These are phyloP conservation scores for Acomys russatus DNA, from an alignment of 2,797 vertebrate species.

Conservation along the genomic window DNA sequence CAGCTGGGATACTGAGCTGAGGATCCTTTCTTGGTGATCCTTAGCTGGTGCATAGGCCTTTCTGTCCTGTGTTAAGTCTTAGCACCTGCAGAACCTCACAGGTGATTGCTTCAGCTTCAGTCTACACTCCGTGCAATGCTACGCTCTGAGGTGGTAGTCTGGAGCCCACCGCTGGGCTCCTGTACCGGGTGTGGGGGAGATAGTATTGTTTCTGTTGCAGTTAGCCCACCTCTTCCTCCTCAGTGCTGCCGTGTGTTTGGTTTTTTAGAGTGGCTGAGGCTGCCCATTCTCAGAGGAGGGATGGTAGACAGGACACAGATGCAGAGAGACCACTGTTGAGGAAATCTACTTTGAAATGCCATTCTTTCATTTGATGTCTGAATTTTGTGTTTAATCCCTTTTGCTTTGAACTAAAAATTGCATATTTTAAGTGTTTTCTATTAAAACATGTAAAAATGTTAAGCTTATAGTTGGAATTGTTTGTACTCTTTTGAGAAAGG, in stretches of 20 bases:
- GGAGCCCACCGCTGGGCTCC: neutral
- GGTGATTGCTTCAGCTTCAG: neutral
- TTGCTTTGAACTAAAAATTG: neutral
- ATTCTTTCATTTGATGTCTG: neutral
- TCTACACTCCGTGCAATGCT: neutral
- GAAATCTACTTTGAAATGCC: neutral
- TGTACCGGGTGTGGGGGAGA: neutral
- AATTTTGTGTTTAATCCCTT: slow-evolving; percentile 4
- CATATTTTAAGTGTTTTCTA: slow-evolving; percentile 22
- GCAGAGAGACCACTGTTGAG: neutral
- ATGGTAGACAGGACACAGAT: neutral
- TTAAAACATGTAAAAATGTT: neutral
- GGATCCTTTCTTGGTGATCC: neutral
- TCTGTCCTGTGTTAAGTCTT: neutral
- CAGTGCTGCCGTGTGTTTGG: neutral
- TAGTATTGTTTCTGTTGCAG: neutral
- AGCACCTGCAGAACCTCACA: neutral
- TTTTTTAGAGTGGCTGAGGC: neutral
- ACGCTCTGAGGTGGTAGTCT: neutral
- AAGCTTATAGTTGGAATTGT: neutral
- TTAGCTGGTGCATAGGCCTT: neutral
- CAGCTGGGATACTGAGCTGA: neutral
- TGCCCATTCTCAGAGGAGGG: neutral
- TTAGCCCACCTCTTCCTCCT: neutral
- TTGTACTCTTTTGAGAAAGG: neutral